Evolutionary conservation across 1,140 invertebrate genomes (phyloP), one percentile per base, ranked within the genome.

Genomic region (Neodiprion virginianus): DNA sequence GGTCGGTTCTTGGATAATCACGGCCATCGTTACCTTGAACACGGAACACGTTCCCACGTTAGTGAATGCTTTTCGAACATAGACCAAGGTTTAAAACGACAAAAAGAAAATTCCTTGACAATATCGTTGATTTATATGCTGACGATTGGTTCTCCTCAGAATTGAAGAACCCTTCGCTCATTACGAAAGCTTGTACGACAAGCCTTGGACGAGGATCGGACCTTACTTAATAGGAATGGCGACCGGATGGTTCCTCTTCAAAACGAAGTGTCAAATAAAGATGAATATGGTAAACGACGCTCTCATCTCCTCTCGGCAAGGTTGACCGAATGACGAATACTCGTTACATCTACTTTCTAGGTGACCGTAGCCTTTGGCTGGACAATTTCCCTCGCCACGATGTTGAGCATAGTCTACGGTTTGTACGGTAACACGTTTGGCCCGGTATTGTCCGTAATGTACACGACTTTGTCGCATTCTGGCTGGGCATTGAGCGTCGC

Each of bases 391-490:
- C 75, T 84, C 9, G 47, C 73, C 5, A 78, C 77, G 0, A 79
- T 88, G 79, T 61, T 78, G 8, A 84, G 81, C 71, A 84, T 89
- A 28, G 81, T 88, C 65, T 88, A 86, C 67, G 88, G 87, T 47
- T 71, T 88, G 12, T 85, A 87, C 72, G 85, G 84, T 67, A 79
- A 67, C 14, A 72, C 65, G 0, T 78, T 87, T 49, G 83, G 82
- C 28, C 81, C 84, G 47, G 74, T 85, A 40, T 82, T 84, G n/a
- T 88, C 89, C 7, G 87, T 90, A 4, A 71, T 90, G 0, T 92
- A 93, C 80, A 86, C 86, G 7, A 80, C 89, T 9, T 77, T 91
- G 8, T 90, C 89, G 1, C 84, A 91, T 76, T 85, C 84, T 11
- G 86, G 85, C 5, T 92, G 90, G 90, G 86, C 87, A 0, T 49